phyloP scores from a whole-genome alignment of 1,140 invertebrate genomes.

The Caenorhabditis brenneri region DNA sequence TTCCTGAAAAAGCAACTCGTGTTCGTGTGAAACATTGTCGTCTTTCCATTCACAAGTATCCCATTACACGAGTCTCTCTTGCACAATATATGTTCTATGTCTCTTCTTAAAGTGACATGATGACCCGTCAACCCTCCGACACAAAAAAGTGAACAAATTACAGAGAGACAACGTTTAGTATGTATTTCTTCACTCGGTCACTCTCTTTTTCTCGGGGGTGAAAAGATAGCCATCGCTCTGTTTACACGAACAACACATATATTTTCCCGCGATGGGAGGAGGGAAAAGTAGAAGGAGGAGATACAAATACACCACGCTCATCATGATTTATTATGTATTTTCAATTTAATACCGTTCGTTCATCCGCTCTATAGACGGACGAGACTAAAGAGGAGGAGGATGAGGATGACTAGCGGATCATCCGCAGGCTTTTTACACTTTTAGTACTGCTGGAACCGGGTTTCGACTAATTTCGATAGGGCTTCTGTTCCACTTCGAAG shows the following conservation, averaged over 20 bases:
- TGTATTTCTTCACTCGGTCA: neutral
- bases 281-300: neutral
- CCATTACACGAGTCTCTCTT: neutral
- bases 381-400: neutral
- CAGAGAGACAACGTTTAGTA: slow-evolving; percentile 19
- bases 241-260: slow-evolving; percentile 42
- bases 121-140: neutral
- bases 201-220: neutral
- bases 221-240: slow-evolving; percentile 39
- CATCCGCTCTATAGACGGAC: neutral
- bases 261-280: neutral
- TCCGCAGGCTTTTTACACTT: slow-evolving; percentile 22
- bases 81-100: neutral
- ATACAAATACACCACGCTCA: slow-evolving; percentile 35
- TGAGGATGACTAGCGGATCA: neutral
- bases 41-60: slow-evolving; percentile 11
- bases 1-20: neutral
- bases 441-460: neutral
- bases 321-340: slow-evolving; percentile 43
- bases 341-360: slow-evolving; percentile 28
- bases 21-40: slow-evolving; percentile 19
- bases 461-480: too few relatives aligned
- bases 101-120: neutral
- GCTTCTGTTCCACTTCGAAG: too few relatives aligned
- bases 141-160: slow-evolving; percentile 27